Percentiles rank a stretch among this genome's conserved stretches.
These are phyloP conservation scores for Nettapus auritus DNA, from an alignment of 2,113 vertebrate species.

Conservation along the genomic window DNA sequence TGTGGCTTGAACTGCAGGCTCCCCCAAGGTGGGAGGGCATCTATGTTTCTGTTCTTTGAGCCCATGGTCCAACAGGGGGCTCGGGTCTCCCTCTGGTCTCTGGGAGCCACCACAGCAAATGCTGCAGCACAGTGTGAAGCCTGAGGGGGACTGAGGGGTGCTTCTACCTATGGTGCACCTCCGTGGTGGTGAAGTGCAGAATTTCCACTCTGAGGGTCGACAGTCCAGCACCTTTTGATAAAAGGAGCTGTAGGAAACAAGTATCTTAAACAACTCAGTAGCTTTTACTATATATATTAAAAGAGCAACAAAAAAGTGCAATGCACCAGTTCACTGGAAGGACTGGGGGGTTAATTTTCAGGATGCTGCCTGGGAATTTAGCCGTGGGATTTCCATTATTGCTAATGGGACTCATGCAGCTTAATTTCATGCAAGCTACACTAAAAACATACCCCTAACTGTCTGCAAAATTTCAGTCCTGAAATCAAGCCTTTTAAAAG, in stretches of 20 bases:
- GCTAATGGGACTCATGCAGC: constrained; percentile 54
- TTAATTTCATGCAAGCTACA: constrained; percentile 53
- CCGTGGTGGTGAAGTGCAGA: no score
- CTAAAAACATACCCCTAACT: constrained; percentile 53
- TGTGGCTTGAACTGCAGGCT: no score
- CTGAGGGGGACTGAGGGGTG: no score
- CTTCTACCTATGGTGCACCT: no score
- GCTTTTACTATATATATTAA: neutral
- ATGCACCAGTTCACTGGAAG: neutral
- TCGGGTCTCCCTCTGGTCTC: neutral
- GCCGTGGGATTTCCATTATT: constrained; percentile 66
- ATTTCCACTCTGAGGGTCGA: neutral
- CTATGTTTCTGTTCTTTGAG: neutral
- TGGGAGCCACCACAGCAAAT: neutral
- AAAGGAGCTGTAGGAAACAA: rapidly evolving
- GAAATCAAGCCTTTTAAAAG: constrained; percentile 60
- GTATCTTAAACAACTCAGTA: constrained; percentile 22
- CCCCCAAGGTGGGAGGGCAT: neutral
- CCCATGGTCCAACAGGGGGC: no score
- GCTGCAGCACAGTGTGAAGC: neutral
- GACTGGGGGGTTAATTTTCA: constrained; percentile 71
- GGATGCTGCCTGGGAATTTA: constrained; percentile 61
- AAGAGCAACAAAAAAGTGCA: constrained; percentile 16
- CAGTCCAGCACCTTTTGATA: neutral
- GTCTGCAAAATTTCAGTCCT: constrained; percentile 57